phyloP scores from a whole-genome alignment of 2,888 invertebrate species.

The Lithophane ornitopus region DNA sequence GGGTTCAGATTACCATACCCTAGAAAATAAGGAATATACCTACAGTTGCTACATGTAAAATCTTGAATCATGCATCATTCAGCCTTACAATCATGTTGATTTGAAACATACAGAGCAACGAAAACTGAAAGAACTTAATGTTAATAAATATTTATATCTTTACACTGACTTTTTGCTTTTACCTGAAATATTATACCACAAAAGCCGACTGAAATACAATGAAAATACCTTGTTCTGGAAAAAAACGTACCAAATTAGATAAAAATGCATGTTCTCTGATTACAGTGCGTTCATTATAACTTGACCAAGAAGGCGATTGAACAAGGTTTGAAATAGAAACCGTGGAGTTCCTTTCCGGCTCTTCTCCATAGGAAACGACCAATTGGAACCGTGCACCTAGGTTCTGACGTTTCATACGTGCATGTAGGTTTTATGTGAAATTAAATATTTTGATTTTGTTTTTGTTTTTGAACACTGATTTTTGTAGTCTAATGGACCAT shows the following conservation, averaged over 20 bases:
- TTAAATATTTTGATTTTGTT: too few relatives aligned
- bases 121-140: not conserved
- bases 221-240: not conserved
- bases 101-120: not conserved
- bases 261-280: not conserved
- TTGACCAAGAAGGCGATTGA: too few relatives aligned
- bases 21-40: constrained; percentile 72
- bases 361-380: too few relatives aligned
- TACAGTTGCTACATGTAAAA: too few relatives aligned
- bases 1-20: constrained; percentile 90
- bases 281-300: too few relatives aligned
- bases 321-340: too few relatives aligned
- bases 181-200: not conserved
- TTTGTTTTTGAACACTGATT: too few relatives aligned
- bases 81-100: not conserved
- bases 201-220: not conserved
- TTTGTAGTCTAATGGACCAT: too few relatives aligned
- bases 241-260: not conserved
- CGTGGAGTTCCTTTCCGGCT: too few relatives aligned
- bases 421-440: too few relatives aligned
- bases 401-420: too few relatives aligned
- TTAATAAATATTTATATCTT: constrained; percentile 1
- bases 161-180: not conserved
- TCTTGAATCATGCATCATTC: not conserved
- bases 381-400: too few relatives aligned